phyloP scores from a whole-genome alignment of 2,888 invertebrate species.

The Xanthorhoe designata region DNA sequence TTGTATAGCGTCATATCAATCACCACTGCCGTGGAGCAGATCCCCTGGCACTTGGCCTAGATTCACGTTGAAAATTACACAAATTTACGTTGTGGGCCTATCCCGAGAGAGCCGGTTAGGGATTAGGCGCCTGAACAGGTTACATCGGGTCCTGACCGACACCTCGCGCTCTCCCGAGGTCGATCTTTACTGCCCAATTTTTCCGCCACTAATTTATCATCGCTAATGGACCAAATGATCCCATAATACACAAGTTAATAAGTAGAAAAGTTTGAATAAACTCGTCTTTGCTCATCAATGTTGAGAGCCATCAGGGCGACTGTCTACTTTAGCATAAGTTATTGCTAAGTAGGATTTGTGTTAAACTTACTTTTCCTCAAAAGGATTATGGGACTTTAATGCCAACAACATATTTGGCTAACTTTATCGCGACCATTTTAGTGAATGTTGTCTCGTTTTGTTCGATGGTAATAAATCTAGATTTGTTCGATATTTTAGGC shows the following conservation, averaged over 20 bases:
- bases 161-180: conserved; percentile 74
- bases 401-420: conserved; percentile 66
- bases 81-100: conserved; percentile 83
- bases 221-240: conserved; percentile 68
- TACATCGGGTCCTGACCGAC: conserved; percentile 73
- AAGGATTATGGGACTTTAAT: conserved; percentile 77
- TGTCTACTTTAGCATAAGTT: conserved; percentile 82
- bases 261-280: conserved; percentile 81
- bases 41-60: conserved; percentile 85
- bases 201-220: conserved; percentile 57
- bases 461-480: conserved; percentile 39
- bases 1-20: conserved; percentile 80
- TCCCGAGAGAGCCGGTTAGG: conserved; percentile 69
- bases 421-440: conserved; percentile 47
- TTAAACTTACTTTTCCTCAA: conserved; percentile 73
- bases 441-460: conserved; percentile 33
- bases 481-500: conserved; percentile 34
- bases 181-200: conserved; percentile 64
- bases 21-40: conserved; percentile 79
- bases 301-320: conserved; percentile 77
- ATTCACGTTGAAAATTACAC: conserved; percentile 84
- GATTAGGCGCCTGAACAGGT: conserved; percentile 78
- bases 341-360: conserved; percentile 82
- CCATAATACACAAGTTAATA: conserved; percentile 81
- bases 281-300: conserved; percentile 76